These are phyloP conservation scores for Dendroctonus valens DNA, from an alignment of 1,140 invertebrate species.

Conservation along the genomic window DNA sequence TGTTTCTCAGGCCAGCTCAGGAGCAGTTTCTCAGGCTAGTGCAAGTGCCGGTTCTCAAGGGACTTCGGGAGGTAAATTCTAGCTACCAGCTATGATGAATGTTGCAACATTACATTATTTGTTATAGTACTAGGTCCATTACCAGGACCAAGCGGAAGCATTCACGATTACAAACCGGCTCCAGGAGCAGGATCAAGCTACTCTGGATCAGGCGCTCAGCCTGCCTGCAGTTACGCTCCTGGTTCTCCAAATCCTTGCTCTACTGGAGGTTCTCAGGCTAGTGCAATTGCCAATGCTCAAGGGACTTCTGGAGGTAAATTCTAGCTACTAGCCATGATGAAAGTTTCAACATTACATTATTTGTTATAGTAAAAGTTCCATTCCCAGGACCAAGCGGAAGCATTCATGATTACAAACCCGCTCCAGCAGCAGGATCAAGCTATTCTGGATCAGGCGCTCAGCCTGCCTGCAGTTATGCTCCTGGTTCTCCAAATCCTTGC, in stretches of 20 bases:
- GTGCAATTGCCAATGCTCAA: too few relatives aligned
- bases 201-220: not conserved
- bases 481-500: not conserved
- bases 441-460: not conserved
- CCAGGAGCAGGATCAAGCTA: not conserved
- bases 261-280: not conserved
- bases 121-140: constrained; percentile 35
- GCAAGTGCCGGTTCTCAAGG: too few relatives aligned
- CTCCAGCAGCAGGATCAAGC: not conserved
- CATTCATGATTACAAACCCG: constrained; percentile 37
- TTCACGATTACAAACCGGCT: constrained; percentile 34
- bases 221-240: not conserved
- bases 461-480: not conserved
- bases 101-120: not conserved
- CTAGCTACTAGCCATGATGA: not conserved
- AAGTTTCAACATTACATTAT: not conserved
- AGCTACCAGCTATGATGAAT: not conserved
- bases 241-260: not conserved
- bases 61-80: not conserved
- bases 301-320: not conserved
- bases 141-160: constrained; percentile 39
- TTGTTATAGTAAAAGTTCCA: constrained; percentile 31
- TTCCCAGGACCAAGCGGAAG: constrained; percentile 39
- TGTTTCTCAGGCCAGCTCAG: too few relatives aligned
- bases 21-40: too few relatives aligned